Percentiles rank a stretch among this genome's conserved stretches.
Conservation (phyloP, 2,113 vertebrate species). For the Eira barbara region DNA sequence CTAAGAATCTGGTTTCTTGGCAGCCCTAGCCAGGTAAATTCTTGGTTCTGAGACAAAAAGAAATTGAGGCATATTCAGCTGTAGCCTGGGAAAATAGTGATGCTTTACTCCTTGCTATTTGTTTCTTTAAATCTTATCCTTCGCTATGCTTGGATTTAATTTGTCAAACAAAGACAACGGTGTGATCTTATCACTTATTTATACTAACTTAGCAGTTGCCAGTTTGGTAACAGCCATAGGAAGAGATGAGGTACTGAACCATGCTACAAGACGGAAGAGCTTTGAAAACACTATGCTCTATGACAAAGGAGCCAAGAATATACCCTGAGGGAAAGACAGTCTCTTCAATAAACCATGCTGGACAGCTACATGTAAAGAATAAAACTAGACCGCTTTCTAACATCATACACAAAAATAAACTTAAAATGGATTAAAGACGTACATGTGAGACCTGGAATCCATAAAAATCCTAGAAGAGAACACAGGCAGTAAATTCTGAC, state of each 20-base stretch:
- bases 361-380: not conserved
- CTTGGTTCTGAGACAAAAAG: not conserved
- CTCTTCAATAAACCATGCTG: not conserved
- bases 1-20: not conserved
- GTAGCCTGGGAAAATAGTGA: not conserved
- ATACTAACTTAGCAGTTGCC: not conserved
- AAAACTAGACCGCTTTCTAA: not conserved
- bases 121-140: constrained; percentile 25
- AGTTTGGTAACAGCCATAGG: not conserved
- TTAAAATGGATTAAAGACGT: not conserved
- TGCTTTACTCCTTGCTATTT: not conserved
- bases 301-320: not conserved
- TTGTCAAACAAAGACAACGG: not conserved
- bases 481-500: not conserved
- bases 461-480: not conserved
- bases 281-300: not conserved
- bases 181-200: not conserved
- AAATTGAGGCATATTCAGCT: not conserved
- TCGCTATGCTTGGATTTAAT: not conserved
- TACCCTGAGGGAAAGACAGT: not conserved
- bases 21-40: not conserved
- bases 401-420: not conserved
- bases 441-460: not conserved
- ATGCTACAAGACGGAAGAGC: not conserved
- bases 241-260: not conserved